These are phyloP conservation scores for Lagopus leucura DNA, from an alignment of 2,113 vertebrate genomes.

Conservation along the genomic window DNA sequence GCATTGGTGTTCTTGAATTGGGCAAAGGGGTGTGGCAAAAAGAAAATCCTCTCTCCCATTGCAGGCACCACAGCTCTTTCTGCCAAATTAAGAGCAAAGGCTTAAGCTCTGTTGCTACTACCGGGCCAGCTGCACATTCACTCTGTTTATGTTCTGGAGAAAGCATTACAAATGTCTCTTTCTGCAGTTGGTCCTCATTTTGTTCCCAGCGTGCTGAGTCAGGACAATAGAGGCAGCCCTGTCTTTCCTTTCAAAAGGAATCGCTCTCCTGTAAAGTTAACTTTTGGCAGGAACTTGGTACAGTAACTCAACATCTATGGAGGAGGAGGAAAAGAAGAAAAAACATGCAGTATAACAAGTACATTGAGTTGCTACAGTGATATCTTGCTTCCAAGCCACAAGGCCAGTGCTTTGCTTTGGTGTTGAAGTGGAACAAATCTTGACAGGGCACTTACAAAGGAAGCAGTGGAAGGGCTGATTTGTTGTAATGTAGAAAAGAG, in stretches of 20 bases:
- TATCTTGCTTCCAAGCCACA: not conserved
- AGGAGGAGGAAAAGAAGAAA: not conserved
- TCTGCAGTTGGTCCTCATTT: not conserved
- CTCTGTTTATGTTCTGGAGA: not conserved
- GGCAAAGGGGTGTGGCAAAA: not conserved
- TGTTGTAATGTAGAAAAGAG: not conserved
- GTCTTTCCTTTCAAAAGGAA: not conserved
- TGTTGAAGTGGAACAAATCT: not conserved
- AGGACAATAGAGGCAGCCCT: not conserved
- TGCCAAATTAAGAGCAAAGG: conserved; percentile 6
- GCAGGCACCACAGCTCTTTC: not conserved
- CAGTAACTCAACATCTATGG: not conserved
- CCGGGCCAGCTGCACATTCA: not conserved
- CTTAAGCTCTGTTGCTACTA: not conserved
- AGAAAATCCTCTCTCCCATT: not conserved
- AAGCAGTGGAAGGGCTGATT: not conserved
- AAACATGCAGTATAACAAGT: not conserved
- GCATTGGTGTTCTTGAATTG: not conserved
- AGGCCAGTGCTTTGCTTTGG: not conserved
- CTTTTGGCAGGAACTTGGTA: not conserved
- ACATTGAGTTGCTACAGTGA: not conserved
- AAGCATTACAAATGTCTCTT: not conserved
- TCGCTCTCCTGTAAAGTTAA: not conserved
- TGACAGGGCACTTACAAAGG: not conserved
- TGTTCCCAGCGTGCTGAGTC: not conserved